Conservation (phyloP, 2,888 invertebrate genomes). For the Megamerina dolium region DNA sequence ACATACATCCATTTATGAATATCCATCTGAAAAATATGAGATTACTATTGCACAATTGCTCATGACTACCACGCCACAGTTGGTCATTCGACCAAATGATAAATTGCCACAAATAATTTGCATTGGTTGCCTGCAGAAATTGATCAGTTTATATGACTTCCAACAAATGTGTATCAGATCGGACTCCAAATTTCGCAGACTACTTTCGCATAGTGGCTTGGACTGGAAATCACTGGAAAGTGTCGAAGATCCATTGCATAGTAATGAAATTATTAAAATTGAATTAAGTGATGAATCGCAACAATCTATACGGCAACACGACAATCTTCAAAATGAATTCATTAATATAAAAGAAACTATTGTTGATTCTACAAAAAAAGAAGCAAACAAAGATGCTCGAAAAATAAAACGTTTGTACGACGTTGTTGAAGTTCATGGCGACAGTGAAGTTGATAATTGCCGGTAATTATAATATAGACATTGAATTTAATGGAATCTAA, state of each 20-base stretch:
- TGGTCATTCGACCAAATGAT: slow-evolving; percentile 51
- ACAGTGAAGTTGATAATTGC: too few relatives aligned
- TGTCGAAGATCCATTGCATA: slow-evolving; percentile 10
- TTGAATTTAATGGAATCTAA: too few relatives aligned
- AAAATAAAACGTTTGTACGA: slow-evolving; percentile 12
- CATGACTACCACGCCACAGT: slow-evolving; percentile 32
- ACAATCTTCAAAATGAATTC: slow-evolving; percentile 2
- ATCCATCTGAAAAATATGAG: not conserved
- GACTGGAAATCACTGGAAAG: slow-evolving; percentile 3
- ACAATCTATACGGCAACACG: slow-evolving; percentile 12
- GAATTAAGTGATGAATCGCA: slow-evolving; percentile 12
- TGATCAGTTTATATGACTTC: slow-evolving; percentile 52
- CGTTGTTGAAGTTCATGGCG: slow-evolving; percentile 13
- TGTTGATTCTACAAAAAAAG: not conserved
- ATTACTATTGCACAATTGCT: slow-evolving; percentile 39
- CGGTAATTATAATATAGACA: too few relatives aligned
- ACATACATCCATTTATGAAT: slow-evolving; percentile 4
- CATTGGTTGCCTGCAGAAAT: slow-evolving; percentile 51
- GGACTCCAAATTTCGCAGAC: slow-evolving; percentile 8
- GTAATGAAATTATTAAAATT: slow-evolving; percentile 1
- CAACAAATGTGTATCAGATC: slow-evolving; percentile 48
- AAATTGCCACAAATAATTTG: slow-evolving; percentile 59
- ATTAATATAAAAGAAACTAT: too few relatives aligned
- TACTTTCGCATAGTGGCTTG: slow-evolving; percentile 1
- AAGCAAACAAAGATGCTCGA: slow-evolving; percentile 9